phyloP scores from a whole-genome alignment of 2,888 invertebrate species.

The Melinaea menophilus region DNA sequence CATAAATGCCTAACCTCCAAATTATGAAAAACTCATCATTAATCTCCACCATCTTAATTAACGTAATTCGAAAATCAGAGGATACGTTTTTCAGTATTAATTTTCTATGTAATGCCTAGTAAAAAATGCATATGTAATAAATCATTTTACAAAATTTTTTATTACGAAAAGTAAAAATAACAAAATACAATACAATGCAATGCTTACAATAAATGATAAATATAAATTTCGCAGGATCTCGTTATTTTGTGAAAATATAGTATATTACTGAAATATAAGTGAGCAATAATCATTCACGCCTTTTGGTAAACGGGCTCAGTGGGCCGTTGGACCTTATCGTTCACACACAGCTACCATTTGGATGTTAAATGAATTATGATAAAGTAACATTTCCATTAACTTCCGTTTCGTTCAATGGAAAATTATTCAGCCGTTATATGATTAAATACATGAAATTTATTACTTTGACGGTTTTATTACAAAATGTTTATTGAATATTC shows the following conservation, averaged over 20 bases:
- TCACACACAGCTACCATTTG: slow-evolving; percentile 18
- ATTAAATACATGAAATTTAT: neutral
- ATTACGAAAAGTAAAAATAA: too few relatives aligned
- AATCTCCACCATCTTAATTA: too few relatives aligned
- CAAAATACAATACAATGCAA: too few relatives aligned
- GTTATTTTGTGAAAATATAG: slow-evolving; percentile 4
- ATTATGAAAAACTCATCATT: too few relatives aligned
- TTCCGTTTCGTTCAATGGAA: neutral
- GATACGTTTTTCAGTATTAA: too few relatives aligned
- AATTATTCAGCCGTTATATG: neutral
- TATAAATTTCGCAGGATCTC: slow-evolving; percentile 7
- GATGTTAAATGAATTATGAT: slow-evolving; percentile 24
- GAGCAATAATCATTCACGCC: slow-evolving; percentile 17
- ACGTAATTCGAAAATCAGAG: too few relatives aligned
- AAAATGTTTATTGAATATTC: too few relatives aligned
- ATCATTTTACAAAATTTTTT: too few relatives aligned
- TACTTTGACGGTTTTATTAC: neutral
- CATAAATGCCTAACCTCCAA: too few relatives aligned
- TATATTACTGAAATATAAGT: slow-evolving; percentile 12
- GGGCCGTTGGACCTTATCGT: slow-evolving; percentile 25
- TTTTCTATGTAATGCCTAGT: too few relatives aligned
- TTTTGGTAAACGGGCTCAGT: slow-evolving; percentile 23
- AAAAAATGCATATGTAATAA: too few relatives aligned
- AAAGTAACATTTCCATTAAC: neutral
- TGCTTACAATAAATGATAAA: too few relatives aligned